Conservation (phyloP, 2,113 vertebrate genomes). For the Rhinolophus sinicus region DNA sequence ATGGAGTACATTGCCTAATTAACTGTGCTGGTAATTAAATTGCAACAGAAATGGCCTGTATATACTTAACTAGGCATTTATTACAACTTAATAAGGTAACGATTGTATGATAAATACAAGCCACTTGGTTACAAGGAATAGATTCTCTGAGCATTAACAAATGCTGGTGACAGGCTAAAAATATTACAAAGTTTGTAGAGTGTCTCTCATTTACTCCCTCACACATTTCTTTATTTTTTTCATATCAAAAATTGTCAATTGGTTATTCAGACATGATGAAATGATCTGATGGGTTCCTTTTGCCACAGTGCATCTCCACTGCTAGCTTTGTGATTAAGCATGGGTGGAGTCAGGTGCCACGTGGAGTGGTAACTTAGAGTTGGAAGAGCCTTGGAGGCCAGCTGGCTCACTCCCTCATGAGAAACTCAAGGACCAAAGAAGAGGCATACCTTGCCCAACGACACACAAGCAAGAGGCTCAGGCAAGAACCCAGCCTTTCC, state of each 20-base stretch:
- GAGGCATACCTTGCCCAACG: background rate
- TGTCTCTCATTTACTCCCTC: background rate
- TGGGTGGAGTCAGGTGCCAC: background rate
- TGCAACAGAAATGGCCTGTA: constrained; percentile 76
- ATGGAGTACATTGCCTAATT: constrained; percentile 78
- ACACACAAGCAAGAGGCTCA: background rate
- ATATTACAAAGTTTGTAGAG: constrained; percentile 20
- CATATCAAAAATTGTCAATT: background rate
- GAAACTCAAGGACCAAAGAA: background rate
- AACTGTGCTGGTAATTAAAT: constrained; percentile 82
- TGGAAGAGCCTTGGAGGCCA: background rate
- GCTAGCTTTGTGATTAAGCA: background rate
- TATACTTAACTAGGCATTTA: constrained; percentile 77
- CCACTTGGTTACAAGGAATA: constrained; percentile 65
- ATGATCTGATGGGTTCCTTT: background rate
- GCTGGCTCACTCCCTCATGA: background rate
- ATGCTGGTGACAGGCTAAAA: constrained; percentile 37
- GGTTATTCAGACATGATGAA: background rate
- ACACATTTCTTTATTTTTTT: background rate
- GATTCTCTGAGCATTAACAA: constrained; percentile 53
- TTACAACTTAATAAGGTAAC: constrained; percentile 82
- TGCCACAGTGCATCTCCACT: background rate
- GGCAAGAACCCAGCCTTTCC: background rate
- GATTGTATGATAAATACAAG: constrained; percentile 78
- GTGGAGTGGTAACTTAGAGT: background rate